Conservation (phyloP, 2,113 vertebrate genomes). For the Lucifuga dentata region DNA sequence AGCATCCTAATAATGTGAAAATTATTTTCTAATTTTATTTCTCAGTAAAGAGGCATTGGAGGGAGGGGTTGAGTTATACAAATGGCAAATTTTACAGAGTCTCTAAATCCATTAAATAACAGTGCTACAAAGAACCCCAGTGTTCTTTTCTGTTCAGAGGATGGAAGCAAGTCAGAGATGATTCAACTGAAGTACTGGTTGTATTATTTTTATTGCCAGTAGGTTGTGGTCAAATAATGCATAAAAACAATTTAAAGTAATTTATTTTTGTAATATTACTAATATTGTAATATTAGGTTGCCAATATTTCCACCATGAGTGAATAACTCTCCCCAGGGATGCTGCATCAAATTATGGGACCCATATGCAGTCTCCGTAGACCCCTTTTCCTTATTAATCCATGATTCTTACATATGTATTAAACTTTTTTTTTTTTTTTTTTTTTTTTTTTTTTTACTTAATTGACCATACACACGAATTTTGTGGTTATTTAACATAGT, state of each 20-base stretch:
- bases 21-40: slow-evolving; percentile 49
- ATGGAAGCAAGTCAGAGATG: slow-evolving; percentile 12
- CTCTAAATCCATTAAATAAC: background rate
- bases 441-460: too few relatives aligned
- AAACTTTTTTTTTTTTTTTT: too few relatives aligned
- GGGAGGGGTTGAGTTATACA: background rate
- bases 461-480: too few relatives aligned
- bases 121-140: background rate
- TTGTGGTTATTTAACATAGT: too few relatives aligned
- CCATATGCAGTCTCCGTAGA: too few relatives aligned
- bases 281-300: too few relatives aligned
- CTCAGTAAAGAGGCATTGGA: slow-evolving; percentile 18
- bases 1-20: slow-evolving; percentile 47
- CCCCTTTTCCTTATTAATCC: too few relatives aligned
- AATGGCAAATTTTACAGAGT: slow-evolving; percentile 15
- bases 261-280: slow-evolving; percentile 9
- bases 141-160: background rate
- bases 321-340: too few relatives aligned
- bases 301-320: too few relatives aligned
- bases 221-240: background rate
- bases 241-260: background rate
- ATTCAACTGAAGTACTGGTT: slow-evolving; percentile 16
- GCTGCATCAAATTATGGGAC: too few relatives aligned
- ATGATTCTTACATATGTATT: too few relatives aligned
- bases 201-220: slow-evolving; percentile 24